Conservation (phyloP, 1,140 invertebrate genomes). For the Caenorhabditis inopinata region DNA sequence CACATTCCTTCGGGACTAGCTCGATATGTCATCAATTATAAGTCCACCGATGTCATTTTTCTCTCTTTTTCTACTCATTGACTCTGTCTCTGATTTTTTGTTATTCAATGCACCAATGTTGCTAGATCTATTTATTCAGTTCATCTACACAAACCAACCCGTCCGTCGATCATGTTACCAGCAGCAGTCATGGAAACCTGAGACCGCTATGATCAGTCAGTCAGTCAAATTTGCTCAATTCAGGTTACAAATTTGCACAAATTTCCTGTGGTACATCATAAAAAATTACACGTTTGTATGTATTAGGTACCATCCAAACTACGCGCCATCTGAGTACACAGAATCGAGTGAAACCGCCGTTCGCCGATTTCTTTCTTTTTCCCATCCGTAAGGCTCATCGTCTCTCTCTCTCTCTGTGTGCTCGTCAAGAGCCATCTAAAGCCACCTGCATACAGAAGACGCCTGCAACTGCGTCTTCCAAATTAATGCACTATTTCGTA, state of each 20-base stretch:
- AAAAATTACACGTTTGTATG: not conserved
- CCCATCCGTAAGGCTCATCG: no score
- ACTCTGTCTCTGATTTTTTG: not conserved
- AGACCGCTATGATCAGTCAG: not conserved
- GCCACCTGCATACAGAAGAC: constrained; percentile 31
- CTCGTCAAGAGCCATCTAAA: constrained; percentile 32
- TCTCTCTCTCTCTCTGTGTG: constrained; percentile 21
- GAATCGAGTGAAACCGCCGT: no score
- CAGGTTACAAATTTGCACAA: not conserved
- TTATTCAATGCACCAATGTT: not conserved
- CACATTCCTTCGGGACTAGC: no score
- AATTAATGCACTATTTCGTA: not conserved
- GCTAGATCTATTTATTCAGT: not conserved
- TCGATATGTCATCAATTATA: constrained; percentile 32
- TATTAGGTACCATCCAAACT: no score
- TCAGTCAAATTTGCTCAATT: constrained; percentile 26
- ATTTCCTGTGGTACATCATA: not conserved
- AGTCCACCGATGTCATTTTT: not conserved
- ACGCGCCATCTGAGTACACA: no score
- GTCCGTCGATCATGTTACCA: constrained; percentile 22
- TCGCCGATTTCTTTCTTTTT: not conserved
- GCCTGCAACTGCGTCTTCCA: not conserved
- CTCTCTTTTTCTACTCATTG: not conserved
- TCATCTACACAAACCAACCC: no score
- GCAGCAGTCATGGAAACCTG: constrained; percentile 1